phyloP scores from a whole-genome alignment of 2,797 vertebrate genomes.

The Hydrophis major region DNA sequence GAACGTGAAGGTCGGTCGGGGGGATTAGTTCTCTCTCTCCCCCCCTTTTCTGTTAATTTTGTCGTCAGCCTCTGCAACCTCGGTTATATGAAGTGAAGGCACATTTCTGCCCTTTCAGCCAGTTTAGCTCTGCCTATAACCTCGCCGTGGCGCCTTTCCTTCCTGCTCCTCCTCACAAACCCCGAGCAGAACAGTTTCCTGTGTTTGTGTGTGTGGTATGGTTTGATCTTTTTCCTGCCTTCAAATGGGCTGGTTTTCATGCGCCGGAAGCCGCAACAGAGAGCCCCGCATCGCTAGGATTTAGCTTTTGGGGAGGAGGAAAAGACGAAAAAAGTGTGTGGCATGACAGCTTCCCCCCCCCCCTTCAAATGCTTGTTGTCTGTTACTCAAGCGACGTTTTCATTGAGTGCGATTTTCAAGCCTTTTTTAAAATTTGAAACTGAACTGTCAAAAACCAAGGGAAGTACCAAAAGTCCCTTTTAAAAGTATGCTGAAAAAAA shows the following conservation, averaged over 20 bases:
- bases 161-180: background rate
- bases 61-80: background rate
- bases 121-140: background rate
- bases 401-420: background rate
- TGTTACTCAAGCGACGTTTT: background rate
- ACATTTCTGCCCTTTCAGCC: background rate
- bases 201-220: background rate
- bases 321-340: background rate
- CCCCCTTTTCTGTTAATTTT: background rate
- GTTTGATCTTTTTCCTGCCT: background rate
- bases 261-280: background rate
- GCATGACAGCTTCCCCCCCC: background rate
- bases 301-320: background rate
- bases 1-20: background rate
- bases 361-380: background rate
- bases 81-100: background rate
- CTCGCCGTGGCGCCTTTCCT: background rate
- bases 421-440: background rate
- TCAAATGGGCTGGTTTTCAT: background rate
- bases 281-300: background rate
- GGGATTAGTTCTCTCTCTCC: background rate
- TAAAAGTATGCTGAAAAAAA: background rate
- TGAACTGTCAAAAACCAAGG: background rate
- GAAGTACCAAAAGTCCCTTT: background rate
- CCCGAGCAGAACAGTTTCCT: background rate